A percentile compares a stretch with the other conserved stretches of the same genome.
These are phyloP conservation scores for Andricus quercusramuli DNA, from an alignment of 2,888 invertebrate genomes.

Conservation along the genomic window DNA sequence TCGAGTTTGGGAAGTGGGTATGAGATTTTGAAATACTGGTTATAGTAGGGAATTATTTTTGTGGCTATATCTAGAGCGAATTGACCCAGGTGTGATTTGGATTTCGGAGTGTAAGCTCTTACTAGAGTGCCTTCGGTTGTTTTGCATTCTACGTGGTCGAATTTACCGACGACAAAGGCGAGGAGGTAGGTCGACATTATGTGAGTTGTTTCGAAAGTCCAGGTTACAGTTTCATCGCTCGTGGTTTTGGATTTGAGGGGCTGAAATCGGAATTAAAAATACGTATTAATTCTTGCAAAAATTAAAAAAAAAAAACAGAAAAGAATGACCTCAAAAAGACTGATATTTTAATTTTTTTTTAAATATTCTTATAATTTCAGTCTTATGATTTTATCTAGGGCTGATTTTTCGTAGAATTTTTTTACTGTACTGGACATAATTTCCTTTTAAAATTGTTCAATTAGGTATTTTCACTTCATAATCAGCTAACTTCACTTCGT, in stretches of 20 bases:
- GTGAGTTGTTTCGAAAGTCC: constrained; percentile 78
- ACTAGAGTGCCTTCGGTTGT: constrained; percentile 91
- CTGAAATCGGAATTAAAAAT: constrained; percentile 62
- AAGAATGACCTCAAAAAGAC: no score
- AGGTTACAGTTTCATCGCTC: constrained; percentile 79
- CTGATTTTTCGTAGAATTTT: no score
- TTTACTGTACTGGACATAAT: no score
- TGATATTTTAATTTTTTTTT: no score
- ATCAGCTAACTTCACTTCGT: no score
- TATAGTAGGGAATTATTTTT: constrained; percentile 95
- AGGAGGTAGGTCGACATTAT: constrained; percentile 38
- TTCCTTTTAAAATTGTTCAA: no score
- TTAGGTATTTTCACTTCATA: no score
- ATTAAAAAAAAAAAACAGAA: no score
- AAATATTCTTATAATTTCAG: no score
- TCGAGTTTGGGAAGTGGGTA: constrained; percentile 98
- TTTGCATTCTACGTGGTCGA: constrained; percentile 92
- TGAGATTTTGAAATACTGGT: constrained; percentile 95
- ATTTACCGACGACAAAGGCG: constrained; percentile 94
- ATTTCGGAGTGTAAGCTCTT: constrained; percentile 91
- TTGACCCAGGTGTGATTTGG: constrained; percentile 93
- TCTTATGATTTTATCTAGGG: no score
- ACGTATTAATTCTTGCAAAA: neutral
- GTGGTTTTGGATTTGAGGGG: constrained; percentile 70
- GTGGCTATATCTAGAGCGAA: constrained; percentile 95